Conservation (phyloP, 2,797 vertebrate species). For the Loriculus beryllinus region DNA sequence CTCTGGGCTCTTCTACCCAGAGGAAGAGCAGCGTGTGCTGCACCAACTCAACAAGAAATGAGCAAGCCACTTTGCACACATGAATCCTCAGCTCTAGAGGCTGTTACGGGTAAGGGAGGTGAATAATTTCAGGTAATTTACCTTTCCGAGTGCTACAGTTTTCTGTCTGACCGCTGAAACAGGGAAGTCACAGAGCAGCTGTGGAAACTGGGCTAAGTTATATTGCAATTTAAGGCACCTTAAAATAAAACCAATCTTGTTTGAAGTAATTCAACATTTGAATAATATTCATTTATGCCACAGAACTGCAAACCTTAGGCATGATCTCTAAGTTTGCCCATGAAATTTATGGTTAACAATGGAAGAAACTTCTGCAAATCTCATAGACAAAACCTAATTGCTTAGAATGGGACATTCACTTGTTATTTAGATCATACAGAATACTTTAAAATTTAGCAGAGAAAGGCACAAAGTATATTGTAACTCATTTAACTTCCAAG, state of each 20-base stretch:
- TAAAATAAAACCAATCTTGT: neutral
- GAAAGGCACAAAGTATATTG: neutral
- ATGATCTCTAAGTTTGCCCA: neutral
- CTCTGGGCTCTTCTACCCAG: neutral
- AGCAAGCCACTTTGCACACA: neutral
- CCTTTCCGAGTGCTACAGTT: neutral
- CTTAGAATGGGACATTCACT: neutral
- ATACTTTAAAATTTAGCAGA: neutral
- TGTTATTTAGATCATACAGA: neutral
- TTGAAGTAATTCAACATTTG: neutral
- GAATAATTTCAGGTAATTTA: neutral
- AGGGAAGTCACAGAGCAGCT: neutral
- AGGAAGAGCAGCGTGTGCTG: rapidly evolving
- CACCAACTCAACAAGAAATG: neutral
- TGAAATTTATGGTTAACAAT: neutral
- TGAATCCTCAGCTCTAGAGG: neutral
- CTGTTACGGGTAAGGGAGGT: neutral
- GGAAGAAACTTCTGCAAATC: neutral
- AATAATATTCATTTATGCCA: neutral
- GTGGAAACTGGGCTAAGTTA: neutral
- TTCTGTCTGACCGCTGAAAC: neutral
- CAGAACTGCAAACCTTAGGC: neutral
- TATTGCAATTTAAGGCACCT: neutral
- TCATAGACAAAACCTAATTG: neutral
- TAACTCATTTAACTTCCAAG: neutral